These are phyloP conservation scores for Lepidocyrtoides sp. DNA, from an alignment of 2,888 invertebrate genomes.

Conservation along the genomic window DNA sequence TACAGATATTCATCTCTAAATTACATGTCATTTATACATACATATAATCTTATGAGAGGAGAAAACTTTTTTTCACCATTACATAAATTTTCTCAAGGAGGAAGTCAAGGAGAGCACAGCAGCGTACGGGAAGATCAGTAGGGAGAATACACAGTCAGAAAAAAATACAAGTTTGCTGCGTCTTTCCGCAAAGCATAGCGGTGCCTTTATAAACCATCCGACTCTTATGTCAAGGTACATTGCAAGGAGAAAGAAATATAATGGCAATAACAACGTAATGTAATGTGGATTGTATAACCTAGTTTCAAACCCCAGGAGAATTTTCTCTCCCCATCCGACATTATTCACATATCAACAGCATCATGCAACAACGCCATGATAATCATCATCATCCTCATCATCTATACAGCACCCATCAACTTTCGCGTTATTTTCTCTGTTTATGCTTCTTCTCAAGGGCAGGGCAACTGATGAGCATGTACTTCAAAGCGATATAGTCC, in stretches of 20 bases:
- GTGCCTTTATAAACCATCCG: background rate
- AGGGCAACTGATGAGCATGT: too few species aligned
- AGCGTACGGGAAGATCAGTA: background rate
- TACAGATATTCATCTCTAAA: conserved; percentile 58
- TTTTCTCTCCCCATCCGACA: conserved; percentile 27
- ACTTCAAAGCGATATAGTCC: too few species aligned
- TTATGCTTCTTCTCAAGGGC: conserved; percentile 32
- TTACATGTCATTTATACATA: conserved; percentile 77
- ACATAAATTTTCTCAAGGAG: conserved; percentile 37
- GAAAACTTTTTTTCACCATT: conserved; percentile 34
- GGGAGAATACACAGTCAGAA: background rate
- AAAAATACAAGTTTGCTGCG: background rate
- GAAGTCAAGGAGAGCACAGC: conserved; percentile 13
- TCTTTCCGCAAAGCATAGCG: background rate
- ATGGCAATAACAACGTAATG: conserved; percentile 37
- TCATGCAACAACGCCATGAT: conserved; percentile 2
- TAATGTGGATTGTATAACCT: conserved; percentile 50
- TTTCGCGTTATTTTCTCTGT: conserved; percentile 44
- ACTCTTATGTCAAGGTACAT: background rate
- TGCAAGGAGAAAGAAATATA: conserved; percentile 10
- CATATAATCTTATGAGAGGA: background rate
- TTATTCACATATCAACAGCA: conserved; percentile 63
- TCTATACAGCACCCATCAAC: conserved; percentile 43
- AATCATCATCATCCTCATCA: conserved; percentile 21
- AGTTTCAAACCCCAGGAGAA: conserved; percentile 57